Base-by-base conservation (phyloP, 2,797 vertebrate species). In the Melopsittacus undulatus region DNA sequence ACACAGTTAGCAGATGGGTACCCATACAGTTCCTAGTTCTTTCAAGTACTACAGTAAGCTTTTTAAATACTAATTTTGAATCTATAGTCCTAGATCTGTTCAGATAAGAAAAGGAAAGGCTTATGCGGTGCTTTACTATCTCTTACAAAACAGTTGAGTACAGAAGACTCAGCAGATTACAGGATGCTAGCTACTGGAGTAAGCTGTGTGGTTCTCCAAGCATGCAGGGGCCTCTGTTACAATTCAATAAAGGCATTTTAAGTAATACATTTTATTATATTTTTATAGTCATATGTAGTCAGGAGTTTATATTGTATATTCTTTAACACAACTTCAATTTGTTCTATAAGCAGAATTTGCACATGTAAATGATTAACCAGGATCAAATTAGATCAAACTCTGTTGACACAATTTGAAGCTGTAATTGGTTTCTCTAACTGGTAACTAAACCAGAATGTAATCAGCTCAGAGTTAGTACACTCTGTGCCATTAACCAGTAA, bases 391-490 rank as follows among this genome's bases (percentile, higher is more conserved):
- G 94, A 96, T 95, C 94, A 90, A 73, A 69, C 30, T 63, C 43
- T 91, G 36, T 93, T 91, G 91, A 95, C 94, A 89, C 49, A 48
- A 5, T 94, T 92, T 92, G 84, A 48, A 94, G 27, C 36, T 84
- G 67, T 84, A 96, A 95, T 96, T 95, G 87, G 59, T 97, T 97
- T 95, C 78, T 81, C 78, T 96, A 96, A 95, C 90, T 92, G 94
- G 92, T 89, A 86, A 83, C 90, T 83, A 92, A 97, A 95, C 57
- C 77, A 78, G 70, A 88, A 59, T n/a, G 36, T 34, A 94, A 91
- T 95, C 92, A 76, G 52, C 63, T 79, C 70, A 67, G 46, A 81
- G 42, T 68, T 81, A 91, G 83, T 64, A 87, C 45, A 29, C 32
- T 43, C 36, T 68, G 19, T 61, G 30, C 38, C 38, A 63, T 73